A percentile compares a stretch with the other conserved stretches of the same genome.
Evolutionary conservation across 2,113 vertebrate species (phyloP).

Genomic region (Arenaria interpres): DNA sequence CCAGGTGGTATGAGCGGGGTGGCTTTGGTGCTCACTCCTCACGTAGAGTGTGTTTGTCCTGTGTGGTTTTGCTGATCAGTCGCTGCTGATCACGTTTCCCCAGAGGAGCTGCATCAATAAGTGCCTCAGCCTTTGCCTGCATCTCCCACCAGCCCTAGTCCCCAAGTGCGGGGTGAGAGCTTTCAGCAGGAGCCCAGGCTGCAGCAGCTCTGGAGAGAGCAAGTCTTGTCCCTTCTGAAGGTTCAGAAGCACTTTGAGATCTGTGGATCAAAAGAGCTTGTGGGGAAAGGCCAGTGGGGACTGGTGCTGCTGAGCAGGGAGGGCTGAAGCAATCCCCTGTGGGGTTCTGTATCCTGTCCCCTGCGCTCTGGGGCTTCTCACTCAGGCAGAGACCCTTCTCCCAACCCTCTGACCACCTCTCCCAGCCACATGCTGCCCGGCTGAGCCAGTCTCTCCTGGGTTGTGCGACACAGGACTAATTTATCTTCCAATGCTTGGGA

Average conservation of each 20-base stretch:
- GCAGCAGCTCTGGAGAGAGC: background rate
- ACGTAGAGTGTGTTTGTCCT: background rate
- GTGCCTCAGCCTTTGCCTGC: background rate
- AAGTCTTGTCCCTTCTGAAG: background rate
- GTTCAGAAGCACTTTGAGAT: background rate
- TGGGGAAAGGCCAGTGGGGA: too few relatives aligned
- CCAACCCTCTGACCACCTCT: accelerated
- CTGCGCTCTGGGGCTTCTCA: background rate
- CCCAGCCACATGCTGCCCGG: accelerated
- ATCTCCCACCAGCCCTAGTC: background rate
- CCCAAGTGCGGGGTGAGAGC: background rate
- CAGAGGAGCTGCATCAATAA: background rate
- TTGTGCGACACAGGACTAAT: background rate
- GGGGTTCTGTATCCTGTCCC: background rate
- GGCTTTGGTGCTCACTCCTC: background rate
- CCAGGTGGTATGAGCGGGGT: too few relatives aligned
- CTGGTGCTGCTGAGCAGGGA: background rate
- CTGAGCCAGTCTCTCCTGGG: background rate
- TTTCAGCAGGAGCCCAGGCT: background rate
- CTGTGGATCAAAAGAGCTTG: background rate
- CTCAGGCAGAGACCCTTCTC: background rate
- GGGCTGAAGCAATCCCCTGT: background rate
- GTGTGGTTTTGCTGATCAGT: background rate
- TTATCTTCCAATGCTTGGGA: background rate
- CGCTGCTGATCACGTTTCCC: background rate